Conservation (phyloP, 1,140 invertebrate species). For the Nixonia krombeini region DNA sequence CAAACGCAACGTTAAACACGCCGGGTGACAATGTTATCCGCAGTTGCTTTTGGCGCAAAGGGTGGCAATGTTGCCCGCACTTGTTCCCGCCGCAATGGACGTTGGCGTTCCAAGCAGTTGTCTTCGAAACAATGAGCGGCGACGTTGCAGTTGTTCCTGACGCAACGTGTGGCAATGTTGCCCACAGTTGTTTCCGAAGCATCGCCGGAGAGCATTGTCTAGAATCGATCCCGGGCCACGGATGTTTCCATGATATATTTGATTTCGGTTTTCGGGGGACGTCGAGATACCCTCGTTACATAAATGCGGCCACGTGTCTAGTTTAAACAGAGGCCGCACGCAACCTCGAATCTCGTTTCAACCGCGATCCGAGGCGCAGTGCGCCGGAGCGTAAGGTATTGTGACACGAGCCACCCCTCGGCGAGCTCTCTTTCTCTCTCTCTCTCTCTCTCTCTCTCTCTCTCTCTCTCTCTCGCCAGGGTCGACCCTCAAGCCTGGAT, state of each 20-base stretch:
- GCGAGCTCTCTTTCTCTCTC: conserved; percentile 45
- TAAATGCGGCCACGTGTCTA: conserved; percentile 68
- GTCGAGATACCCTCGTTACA: conserved; percentile 52
- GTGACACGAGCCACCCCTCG: conserved; percentile 54
- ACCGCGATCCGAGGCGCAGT: conserved; percentile 59
- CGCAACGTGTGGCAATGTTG: too few species aligned
- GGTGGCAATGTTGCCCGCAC: too few species aligned
- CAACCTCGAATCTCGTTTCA: conserved; percentile 56
- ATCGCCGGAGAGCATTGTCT: conserved; percentile 20
- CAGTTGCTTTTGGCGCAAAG: not conserved
- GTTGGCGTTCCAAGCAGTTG: too few species aligned
- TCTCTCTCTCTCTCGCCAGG: too few species aligned
- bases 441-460: too few species aligned
- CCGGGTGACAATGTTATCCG: not conserved
- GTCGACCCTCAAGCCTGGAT: conserved; percentile 52
- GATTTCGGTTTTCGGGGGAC: conserved; percentile 68
- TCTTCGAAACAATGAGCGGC: too few species aligned
- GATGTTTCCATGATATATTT: conserved; percentile 63
- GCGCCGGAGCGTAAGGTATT: conserved; percentile 64
- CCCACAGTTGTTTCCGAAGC: conserved; percentile 11
- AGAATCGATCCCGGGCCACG: conserved; percentile 21
- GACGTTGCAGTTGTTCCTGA: too few species aligned
- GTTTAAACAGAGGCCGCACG: conserved; percentile 62
- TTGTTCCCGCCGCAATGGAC: too few species aligned
- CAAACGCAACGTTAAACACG: too few species aligned